Percentiles rank a stretch among this genome's conserved stretches.
phyloP scores from a whole-genome alignment of 92 coral and sea anemone genomes.

The Siderastrea siderea region DNA sequence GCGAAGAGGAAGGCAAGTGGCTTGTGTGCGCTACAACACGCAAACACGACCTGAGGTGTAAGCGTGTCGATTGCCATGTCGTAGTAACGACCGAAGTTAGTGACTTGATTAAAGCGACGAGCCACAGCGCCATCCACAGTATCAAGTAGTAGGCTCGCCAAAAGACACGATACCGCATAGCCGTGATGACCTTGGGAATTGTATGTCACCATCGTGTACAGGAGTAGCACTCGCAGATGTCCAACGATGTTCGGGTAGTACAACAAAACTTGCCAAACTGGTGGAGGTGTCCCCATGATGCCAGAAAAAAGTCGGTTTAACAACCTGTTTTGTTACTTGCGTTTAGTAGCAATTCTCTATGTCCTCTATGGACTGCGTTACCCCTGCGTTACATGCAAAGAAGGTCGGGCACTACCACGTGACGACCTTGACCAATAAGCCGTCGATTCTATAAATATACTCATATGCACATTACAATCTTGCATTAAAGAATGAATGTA shows the following conservation, averaged over 20 bases:
- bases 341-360: too few species aligned
- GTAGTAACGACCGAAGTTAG: not conserved
- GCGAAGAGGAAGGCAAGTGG: not conserved
- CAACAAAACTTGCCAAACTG: not conserved
- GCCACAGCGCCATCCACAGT: not conserved
- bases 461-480: too few species aligned
- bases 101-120: not conserved
- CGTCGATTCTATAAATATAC: too few species aligned
- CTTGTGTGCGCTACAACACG: not conserved
- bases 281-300: not conserved
- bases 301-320: too few species aligned
- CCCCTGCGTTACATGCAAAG: too few species aligned
- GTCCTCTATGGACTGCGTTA: too few species aligned
- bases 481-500: too few species aligned
- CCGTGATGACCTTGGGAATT: not conserved
- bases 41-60: not conserved
- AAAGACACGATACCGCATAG: not conserved
- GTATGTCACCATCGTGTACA: not conserved
- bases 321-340: too few species aligned
- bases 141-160: not conserved
- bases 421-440: too few species aligned
- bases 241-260: not conserved
- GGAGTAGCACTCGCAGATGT: not conserved
- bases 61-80: conserved; percentile 4
- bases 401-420: too few species aligned